Percentiles rank a stretch among this genome's conserved stretches.
phyloP scores from a whole-genome alignment of 2,888 invertebrate genomes.

The Ceratothoa steindachneri region DNA sequence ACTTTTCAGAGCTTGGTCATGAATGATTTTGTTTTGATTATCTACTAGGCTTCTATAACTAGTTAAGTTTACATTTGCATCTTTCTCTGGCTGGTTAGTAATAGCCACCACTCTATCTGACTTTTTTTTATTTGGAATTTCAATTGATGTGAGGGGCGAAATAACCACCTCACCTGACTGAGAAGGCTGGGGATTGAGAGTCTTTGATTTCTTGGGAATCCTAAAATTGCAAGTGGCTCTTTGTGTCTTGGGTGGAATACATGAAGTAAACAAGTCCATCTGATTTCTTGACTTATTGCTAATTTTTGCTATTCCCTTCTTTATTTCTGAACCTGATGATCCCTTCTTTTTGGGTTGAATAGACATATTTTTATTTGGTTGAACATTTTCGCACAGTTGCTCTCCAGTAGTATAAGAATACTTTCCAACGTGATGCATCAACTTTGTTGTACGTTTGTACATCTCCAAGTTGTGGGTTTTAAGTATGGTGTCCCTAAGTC shows the following conservation, averaged over 20 bases:
- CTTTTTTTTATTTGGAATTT: no score
- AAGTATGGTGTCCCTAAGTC: not conserved
- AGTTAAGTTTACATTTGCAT: not conserved
- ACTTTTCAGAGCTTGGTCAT: not conserved
- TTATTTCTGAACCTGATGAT: not conserved
- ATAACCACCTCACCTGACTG: no score
- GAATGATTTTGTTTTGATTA: not conserved
- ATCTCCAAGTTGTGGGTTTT: not conserved
- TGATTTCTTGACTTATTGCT: slow-evolving; percentile 28
- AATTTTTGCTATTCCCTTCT: slow-evolving; percentile 32
- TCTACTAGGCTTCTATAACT: not conserved
- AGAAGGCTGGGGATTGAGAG: no score
- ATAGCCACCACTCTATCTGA: no score
- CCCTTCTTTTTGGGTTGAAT: slow-evolving; percentile 18
- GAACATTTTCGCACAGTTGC: not conserved
- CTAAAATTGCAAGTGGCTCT: slow-evolving; percentile 4
- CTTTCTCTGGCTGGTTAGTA: no score
- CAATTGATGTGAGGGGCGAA: no score
- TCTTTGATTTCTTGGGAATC: slow-evolving; percentile 22
- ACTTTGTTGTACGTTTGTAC: not conserved
- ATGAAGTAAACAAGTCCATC: not conserved
- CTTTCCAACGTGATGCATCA: not conserved
- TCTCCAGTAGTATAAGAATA: not conserved
- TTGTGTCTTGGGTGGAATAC: not conserved
- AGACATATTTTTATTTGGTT: slow-evolving; percentile 29